Evolutionary conservation across 2,113 vertebrate genomes (phyloP).

Genomic region (Phyllostomus hastatus): DNA sequence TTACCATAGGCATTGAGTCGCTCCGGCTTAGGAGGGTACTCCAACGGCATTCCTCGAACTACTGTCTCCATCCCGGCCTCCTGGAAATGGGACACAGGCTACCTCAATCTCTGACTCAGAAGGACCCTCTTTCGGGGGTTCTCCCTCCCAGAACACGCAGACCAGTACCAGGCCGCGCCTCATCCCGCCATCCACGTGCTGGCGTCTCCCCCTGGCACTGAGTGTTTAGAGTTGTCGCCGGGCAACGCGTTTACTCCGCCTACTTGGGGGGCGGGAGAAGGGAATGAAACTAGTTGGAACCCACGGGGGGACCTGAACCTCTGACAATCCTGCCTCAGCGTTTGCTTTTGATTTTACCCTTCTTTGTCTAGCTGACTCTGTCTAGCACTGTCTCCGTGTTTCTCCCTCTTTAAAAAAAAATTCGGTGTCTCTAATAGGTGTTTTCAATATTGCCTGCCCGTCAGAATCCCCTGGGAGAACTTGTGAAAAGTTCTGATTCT

Average conservation of each 20-base stretch:
- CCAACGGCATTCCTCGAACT: not conserved
- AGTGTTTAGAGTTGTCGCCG: not conserved
- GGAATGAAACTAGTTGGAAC: not conserved
- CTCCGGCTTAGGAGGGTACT: not conserved
- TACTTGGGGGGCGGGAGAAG: not conserved
- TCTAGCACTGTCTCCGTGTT: not conserved
- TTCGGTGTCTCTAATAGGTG: not conserved
- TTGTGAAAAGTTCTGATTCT: conserved; percentile 18
- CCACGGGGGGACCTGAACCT: not conserved
- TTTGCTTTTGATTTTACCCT: not conserved
- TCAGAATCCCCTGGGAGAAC: not conserved
- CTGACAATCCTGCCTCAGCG: not conserved
- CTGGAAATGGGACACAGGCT: conserved; percentile 47
- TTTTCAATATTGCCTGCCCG: not conserved
- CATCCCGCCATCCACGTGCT: not conserved
- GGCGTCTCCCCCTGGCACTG: not conserved
- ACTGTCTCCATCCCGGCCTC: conserved; percentile 57
- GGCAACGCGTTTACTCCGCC: not conserved
- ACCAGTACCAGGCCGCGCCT: not conserved
- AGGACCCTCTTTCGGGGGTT: not conserved
- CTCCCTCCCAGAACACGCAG: not conserved
- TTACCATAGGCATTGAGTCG: conserved; percentile 71
- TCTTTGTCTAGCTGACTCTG: not conserved
- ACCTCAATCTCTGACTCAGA: not conserved
- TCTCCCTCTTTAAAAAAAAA: not conserved